Evolutionary conservation across 2,113 vertebrate genomes (phyloP).

Genomic region (Crotophaga sulcirostris): DNA sequence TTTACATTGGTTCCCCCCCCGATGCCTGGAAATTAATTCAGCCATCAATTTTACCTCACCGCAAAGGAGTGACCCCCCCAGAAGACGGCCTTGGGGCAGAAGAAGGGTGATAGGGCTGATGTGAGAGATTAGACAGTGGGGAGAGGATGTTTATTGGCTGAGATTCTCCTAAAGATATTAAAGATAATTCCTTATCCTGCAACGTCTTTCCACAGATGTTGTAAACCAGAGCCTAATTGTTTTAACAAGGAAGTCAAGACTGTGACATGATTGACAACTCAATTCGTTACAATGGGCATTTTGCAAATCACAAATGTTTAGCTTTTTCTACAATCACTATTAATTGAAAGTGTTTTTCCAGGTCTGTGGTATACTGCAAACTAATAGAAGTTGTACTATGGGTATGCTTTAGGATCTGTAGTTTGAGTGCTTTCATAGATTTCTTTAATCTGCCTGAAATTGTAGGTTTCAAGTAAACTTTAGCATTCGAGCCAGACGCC

Average conservation of each 20-base stretch:
- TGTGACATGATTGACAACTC: background rate
- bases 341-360: background rate
- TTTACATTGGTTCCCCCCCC: background rate
- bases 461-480: conserved; percentile 33
- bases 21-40: background rate
- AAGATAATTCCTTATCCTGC: background rate
- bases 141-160: background rate
- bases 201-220: background rate
- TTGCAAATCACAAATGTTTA: background rate
- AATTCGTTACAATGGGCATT: background rate
- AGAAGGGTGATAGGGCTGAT: background rate
- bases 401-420: background rate
- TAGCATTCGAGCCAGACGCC: background rate
- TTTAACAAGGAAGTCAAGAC: background rate
- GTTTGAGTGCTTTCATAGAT: background rate
- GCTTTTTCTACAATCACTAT: background rate
- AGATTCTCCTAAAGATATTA: background rate
- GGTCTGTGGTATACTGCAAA: background rate
- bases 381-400: background rate
- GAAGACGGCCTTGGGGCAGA: background rate
- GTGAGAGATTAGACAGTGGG: background rate
- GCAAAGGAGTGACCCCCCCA: background rate
- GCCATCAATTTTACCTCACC: background rate
- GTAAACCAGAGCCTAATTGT: background rate
- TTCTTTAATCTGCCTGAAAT: conserved; percentile 48